Evolutionary conservation across 2,888 invertebrate species (phyloP), one percentile per base, ranked within the genome.

Genomic region (Latrodectus elegans): DNA sequence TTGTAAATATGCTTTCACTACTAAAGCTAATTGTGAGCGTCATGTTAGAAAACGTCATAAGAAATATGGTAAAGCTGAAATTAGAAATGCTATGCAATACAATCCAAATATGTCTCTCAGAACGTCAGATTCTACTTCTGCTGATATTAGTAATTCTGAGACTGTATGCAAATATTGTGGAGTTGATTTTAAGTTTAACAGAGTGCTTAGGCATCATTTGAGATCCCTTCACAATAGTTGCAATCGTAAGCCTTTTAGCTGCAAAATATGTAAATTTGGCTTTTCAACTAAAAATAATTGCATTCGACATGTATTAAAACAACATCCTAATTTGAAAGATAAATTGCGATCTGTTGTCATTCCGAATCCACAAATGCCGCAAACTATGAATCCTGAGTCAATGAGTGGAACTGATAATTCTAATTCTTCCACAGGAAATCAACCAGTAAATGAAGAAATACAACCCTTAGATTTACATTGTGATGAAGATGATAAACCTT

Each of bases 1-100:
- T n/a, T 99, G 99, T 92, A 97, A 97, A 91, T 98, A 97, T 91
- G 97, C 98, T 4, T 99, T 99, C 92, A 98, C 98, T 51, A 98
- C 98, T 0, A 98, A 98, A 93, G 98, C 98, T 1, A 98, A 99
- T 92, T 99, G 99, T 92, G 98, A 99, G 93, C 94, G 98, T 9
- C 98, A 99, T 92, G 94, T 98, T 90, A 94, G 97, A 90, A 98
- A 98, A 92, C 94, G 97, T 49, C 98, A 98, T 91, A 95, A 95
- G 0, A 97, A 97, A 92, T 94, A 95, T 1, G 95, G 96, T 1
- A 94, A 97, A 81, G 96, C 97, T 90, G 97, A 98, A 90, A 96
- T 98, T 0, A 97, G 97, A 92, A 95, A 95, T 90, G 95, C 96
- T 9, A 96, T 98, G 88, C 91, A 91, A 65, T 91, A 91, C 89